Conservation (phyloP, 2,888 invertebrate species). For the Apotomis capreana region DNA sequence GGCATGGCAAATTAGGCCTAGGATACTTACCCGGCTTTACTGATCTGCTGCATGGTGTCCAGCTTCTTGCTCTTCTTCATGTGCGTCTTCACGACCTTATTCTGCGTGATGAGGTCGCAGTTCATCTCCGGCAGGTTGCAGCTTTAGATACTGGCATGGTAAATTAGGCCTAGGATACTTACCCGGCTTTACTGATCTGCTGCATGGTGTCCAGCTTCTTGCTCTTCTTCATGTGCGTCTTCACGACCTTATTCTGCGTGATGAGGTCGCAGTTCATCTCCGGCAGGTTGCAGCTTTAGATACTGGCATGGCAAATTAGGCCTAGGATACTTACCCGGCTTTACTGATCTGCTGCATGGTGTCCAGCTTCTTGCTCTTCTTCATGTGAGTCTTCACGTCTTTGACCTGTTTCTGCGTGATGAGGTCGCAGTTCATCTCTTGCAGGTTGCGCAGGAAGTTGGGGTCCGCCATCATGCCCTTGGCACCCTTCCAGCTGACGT, state of each 20-base stretch:
- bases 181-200: slow-evolving; percentile 92
- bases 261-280: slow-evolving; percentile 94
- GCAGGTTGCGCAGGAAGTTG: slow-evolving; percentile 89
- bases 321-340: slow-evolving; percentile 84
- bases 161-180: slow-evolving; percentile 30
- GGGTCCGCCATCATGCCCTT: slow-evolving; percentile 97
- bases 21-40: slow-evolving; percentile 87
- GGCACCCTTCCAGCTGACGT: slow-evolving; percentile 95
- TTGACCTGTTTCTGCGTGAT: slow-evolving; percentile 88
- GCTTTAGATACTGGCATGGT: too few relatives aligned
- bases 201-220: slow-evolving; percentile 93
- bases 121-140: slow-evolving; percentile 92
- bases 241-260: slow-evolving; percentile 86
- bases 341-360: slow-evolving; percentile 93
- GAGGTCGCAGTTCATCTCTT: slow-evolving; percentile 93
- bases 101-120: slow-evolving; percentile 88
- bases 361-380: slow-evolving; percentile 87
- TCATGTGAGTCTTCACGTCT: slow-evolving; percentile 88
- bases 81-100: slow-evolving; percentile 87
- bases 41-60: slow-evolving; percentile 92
- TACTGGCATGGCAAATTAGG: too few relatives aligned
- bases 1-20: too few relatives aligned
- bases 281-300: slow-evolving; percentile 82
- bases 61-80: slow-evolving; percentile 88
- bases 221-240: slow-evolving; percentile 87